Evolutionary conservation across 30 jellyfish, hydroid and myxozoan genomes (phyloP).

Genomic region (Mastigias papua): DNA sequence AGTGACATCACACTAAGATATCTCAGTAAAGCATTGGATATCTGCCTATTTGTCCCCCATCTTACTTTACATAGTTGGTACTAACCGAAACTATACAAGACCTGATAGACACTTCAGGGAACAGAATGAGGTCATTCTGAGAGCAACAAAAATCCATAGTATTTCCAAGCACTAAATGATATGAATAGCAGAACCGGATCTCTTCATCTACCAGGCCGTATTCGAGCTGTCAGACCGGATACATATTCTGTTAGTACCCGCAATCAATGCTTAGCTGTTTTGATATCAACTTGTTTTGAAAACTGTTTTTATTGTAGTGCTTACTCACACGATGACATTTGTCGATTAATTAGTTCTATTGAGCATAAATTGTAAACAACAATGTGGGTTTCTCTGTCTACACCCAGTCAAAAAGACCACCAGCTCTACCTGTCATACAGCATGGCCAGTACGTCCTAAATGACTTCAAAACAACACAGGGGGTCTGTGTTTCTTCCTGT

Average conservation of each 20-base stretch:
- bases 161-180: background rate
- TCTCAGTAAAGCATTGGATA: too few relatives aligned
- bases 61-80: too few relatives aligned
- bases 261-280: background rate
- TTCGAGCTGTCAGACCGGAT: too few relatives aligned
- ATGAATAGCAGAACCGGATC: background rate
- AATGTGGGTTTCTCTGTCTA: background rate
- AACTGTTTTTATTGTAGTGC: background rate
- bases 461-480: background rate
- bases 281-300: background rate
- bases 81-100: too few relatives aligned
- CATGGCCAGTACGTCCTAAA: background rate
- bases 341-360: background rate
- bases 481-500: background rate
- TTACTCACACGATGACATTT: background rate
- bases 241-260: background rate
- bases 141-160: background rate
- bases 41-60: too few relatives aligned
- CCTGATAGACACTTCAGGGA: too few relatives aligned
- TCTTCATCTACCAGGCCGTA: background rate
- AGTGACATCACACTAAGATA: too few relatives aligned
- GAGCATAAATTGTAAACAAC: background rate
- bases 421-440: background rate
- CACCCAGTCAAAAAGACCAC: background rate
- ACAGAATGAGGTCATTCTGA: too few relatives aligned